Base-by-base conservation (phyloP, 1,140 invertebrate genomes). In the Melipona quadrifasciata region DNA sequence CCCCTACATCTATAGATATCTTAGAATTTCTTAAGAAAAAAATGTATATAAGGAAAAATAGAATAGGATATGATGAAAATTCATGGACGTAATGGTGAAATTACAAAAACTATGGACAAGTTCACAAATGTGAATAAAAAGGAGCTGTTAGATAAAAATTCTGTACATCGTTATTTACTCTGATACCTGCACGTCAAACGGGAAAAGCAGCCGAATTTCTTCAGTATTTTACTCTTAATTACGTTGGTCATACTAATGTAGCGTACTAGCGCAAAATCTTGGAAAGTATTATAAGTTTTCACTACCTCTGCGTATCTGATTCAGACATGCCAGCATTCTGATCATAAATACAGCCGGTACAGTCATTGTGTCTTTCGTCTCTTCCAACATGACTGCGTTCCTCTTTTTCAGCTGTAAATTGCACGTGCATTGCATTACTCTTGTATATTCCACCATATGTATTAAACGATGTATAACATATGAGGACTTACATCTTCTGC, bases 341-440 rank as follows among this genome's bases (percentile, higher is more conserved):
- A 98, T 97, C 97, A 98, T 98, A 91, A 98, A 98, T 71, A 97
- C 96, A 24, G 98, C 97, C 80, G 98, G 98, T 75, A 98, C 97
- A 58, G 98, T 98, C 87, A 98, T 97, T 1, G 98, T 98, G 91
- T 98, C 97, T 93, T 97, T 96, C 16, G 98, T 98, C 94, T 98
- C 97, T 94, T 98, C 97, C 87, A 98, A 94, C 97, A 99, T 98
- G 47, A 98, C 95, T 84, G 97, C 97, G 95, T 98, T 98, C 72
- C 97, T 95, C 93, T 96, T 95, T 84, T 97, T 97, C n/a, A 98
- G 94, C 97, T 98, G 91, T 77, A 96, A 96, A 87, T 17, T 31
- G 27, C 21, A 53, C 55, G 53, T 6, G 39, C 0, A 67, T 12
- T 57, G n/a, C 39, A 21, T 76, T 19, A 19, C 21, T 31, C 14